These are phyloP conservation scores for Eulemur rufifrons DNA, from an alignment of 2,113 vertebrate species.

Conservation along the genomic window DNA sequence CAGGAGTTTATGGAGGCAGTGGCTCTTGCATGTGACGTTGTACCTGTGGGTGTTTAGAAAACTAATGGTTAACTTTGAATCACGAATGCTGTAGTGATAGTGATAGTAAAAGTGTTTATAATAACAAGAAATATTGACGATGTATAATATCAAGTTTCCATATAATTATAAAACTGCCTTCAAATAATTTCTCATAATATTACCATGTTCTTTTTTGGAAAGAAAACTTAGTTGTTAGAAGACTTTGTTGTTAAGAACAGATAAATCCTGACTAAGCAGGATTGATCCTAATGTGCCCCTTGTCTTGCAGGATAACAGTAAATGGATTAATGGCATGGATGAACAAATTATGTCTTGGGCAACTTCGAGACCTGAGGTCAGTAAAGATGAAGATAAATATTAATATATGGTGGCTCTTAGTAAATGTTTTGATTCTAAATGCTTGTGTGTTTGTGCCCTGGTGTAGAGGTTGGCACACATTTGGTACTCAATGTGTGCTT, in stretches of 20 bases:
- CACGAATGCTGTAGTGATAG: not conserved
- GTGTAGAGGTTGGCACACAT: not conserved
- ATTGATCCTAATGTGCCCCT: not conserved
- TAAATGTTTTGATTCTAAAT: conserved; percentile 37
- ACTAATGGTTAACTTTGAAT: conserved; percentile 22
- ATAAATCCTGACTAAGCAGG: not conserved
- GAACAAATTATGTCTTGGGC: conserved; percentile 99
- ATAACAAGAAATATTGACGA: conserved; percentile 21
- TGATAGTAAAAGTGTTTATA: not conserved
- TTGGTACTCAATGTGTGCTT: not conserved
- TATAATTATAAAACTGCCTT: not conserved
- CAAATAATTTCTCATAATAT: not conserved
- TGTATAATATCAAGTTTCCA: conserved; percentile 7
- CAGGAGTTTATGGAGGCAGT: not conserved
- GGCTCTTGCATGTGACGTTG: not conserved
- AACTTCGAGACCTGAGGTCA: conserved; percentile 95
- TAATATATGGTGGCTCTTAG: not conserved
- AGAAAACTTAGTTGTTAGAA: not conserved
- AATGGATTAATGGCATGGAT: conserved; percentile 96
- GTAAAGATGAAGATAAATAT: conserved; percentile 43
- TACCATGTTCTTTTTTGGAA: not conserved
- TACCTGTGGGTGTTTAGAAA: not conserved
- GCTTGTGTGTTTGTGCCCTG: not conserved
- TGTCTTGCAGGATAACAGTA: conserved; percentile 93
- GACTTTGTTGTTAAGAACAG: not conserved